Base-by-base conservation (phyloP, 1,140 invertebrate genomes). In the Cephus cinctus region DNA sequence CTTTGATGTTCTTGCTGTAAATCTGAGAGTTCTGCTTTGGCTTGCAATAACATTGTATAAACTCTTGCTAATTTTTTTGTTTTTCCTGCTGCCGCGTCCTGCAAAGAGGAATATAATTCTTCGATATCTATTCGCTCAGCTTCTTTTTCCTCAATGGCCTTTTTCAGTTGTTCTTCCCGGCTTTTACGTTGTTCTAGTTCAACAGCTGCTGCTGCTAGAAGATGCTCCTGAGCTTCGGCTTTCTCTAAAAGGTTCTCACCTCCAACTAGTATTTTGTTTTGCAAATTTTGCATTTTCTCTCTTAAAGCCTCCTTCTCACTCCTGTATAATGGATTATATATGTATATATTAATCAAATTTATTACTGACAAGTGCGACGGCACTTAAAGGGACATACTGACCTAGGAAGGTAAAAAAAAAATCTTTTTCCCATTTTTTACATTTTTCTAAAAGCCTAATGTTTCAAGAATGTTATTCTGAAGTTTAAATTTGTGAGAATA, bases 221-320 rank as follows among this genome's bases (percentile, higher is more conserved):
- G 76, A 47, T 86, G 80, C 56, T 98, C 92, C 66, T 99, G 96
- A 5, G 90, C 85, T 73, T 98, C 93, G 0, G 95, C 96, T 69
- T 98, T 98, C 71, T 98, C 96, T 45, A 99, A 80, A 5, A 99
- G 80, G 80, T 99, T 99, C 76, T 98, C 97, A 5, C 97, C 98
- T 1, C 98, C 98, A 5, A 98, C 90, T 15, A 99, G 83, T 41
- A 99, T 96, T 71, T 97, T 95, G 46, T 92, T 94, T 71, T 98
- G 94, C 36, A 99, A 82, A 15, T 87, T 87, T 52, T 88, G 83
- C 43, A 99, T 82, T 69, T 97, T 96, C 49, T 93, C 84, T 49
- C 88, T 83, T 4, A 98, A 71, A 57, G 82, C 85, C 63, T 81
- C 87, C 74, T 85, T 89, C 72, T 85, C 89, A 73, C 73, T 86